Evolutionary conservation across 2,113 vertebrate species (phyloP), one percentile per base, ranked within the genome.

Genomic region (Sciurus niger): DNA sequence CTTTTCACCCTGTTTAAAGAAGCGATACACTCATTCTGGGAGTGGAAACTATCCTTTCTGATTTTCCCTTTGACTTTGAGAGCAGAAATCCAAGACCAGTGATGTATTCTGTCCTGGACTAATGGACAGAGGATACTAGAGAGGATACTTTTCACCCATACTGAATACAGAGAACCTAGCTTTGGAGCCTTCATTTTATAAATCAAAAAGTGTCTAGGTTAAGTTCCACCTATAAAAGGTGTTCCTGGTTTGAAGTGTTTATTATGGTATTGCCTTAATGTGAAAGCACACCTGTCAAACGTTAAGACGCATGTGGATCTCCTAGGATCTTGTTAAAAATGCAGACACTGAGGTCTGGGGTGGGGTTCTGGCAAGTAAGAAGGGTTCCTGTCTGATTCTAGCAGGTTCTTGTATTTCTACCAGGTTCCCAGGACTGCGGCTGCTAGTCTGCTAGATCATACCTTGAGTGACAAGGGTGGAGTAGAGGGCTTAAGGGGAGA

Each of bases 91-190:
- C 8, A 43, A 97, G 88, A 32, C 68, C 22, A 55, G 68, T 78
- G 63, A 91, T 53, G 37, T 77, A 63, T 84, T 94, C 40, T 55
- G 34, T 46, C 79, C 72, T 78, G 43, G 53, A 58, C 43, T 24
- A 67, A 58, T 6, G 68, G 85, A 87, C 37, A 63, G 87, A 94
- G 34, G 48, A 72, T 68, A 70, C 67, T 79, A 22, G 1, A 72
- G 78, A 93, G 84, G 51, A 51, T 13, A 90, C 89, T 97, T 97
- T 89, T 94, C 70, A 84, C 63, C 25, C 40, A 55, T 40, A n/a
- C 58, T 87, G 76, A 65, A 24, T 30, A 25, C 11, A 65, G 55
- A 70, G 84, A 88, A 90, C 78, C 88, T 68, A 40, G 68, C 48
- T 74, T 55, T 63, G 85, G 68, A 34, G 55, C 91, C 70, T 95